phyloP scores from a whole-genome alignment of 2,888 invertebrate species.

The Embidobia sp. region DNA sequence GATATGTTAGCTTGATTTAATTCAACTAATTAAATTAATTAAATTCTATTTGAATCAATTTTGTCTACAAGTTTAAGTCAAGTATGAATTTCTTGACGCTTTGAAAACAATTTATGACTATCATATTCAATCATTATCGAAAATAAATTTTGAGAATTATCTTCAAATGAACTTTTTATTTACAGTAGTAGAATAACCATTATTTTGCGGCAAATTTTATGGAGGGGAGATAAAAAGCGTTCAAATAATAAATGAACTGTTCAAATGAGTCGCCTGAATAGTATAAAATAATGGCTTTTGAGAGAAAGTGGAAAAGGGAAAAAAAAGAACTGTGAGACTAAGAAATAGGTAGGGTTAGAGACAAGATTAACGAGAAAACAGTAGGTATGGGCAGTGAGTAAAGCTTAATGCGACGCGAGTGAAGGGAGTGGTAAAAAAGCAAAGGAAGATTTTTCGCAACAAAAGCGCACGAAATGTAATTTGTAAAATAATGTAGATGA shows the following conservation, averaged over 20 bases:
- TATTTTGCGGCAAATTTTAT: too few relatives aligned
- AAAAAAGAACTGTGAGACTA: constrained; percentile 15
- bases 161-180: too few relatives aligned
- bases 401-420: constrained; percentile 32
- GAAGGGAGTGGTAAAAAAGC: constrained; percentile 25
- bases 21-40: too few relatives aligned
- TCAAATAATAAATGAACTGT: constrained; percentile 39
- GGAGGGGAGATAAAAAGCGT: background rate
- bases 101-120: too few relatives aligned
- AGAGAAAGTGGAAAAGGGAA: constrained; percentile 4
- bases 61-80: too few relatives aligned
- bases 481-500: constrained; percentile 46
- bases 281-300: constrained; percentile 22
- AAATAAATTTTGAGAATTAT: too few relatives aligned
- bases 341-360: constrained; percentile 35
- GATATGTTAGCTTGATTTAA: too few relatives aligned
- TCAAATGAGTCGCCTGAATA: constrained; percentile 13
- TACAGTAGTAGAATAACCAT: too few relatives aligned
- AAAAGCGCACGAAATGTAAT: constrained; percentile 20
- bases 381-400: constrained; percentile 27
- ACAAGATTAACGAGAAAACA: constrained; percentile 51
- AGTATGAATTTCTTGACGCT: too few relatives aligned
- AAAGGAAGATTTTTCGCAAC: constrained; percentile 30
- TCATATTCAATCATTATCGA: too few relatives aligned
- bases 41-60: too few relatives aligned